These are phyloP conservation scores for Erebia epiphron DNA, from an alignment of 2,888 invertebrate species.

Conservation along the genomic window DNA sequence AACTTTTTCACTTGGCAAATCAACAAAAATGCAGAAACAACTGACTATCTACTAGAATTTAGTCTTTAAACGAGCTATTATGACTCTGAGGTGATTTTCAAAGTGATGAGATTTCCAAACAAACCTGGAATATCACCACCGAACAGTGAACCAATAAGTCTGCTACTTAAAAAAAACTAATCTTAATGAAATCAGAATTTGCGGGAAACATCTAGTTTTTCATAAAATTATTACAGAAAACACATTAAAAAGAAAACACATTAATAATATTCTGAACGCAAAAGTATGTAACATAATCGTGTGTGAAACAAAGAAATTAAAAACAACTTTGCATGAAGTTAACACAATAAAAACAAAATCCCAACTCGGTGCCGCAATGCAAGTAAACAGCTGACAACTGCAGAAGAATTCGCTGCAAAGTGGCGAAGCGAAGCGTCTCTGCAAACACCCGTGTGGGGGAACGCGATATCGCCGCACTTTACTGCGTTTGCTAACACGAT, in stretches of 20 bases:
- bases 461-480: slow-evolving; percentile 27
- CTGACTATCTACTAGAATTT: slow-evolving; percentile 40
- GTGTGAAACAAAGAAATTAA: slow-evolving; percentile 16
- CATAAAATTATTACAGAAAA: neutral
- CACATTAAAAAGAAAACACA: neutral
- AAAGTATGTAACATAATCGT: slow-evolving; percentile 8
- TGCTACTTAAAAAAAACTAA: slow-evolving; percentile 23
- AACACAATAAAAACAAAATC: slow-evolving; percentile 29
- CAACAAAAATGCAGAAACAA: slow-evolving; percentile 19
- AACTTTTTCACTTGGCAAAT: neutral
- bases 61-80: slow-evolving; percentile 55
- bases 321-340: slow-evolving; percentile 14
- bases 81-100: slow-evolving; percentile 58
- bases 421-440: slow-evolving; percentile 36
- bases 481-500: slow-evolving; percentile 17
- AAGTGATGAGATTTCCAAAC: slow-evolving; percentile 65
- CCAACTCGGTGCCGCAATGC: slow-evolving; percentile 19
- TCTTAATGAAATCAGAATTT: neutral
- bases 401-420: slow-evolving; percentile 34
- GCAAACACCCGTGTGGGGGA: slow-evolving; percentile 29
- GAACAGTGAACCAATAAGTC: slow-evolving; percentile 55
- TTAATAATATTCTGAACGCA: neutral
- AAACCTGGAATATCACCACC: slow-evolving; percentile 61
- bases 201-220: neutral
- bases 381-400: slow-evolving; percentile 37